Conservation (phyloP, 1,140 invertebrate species). For the Drosophila athabasca region DNA sequence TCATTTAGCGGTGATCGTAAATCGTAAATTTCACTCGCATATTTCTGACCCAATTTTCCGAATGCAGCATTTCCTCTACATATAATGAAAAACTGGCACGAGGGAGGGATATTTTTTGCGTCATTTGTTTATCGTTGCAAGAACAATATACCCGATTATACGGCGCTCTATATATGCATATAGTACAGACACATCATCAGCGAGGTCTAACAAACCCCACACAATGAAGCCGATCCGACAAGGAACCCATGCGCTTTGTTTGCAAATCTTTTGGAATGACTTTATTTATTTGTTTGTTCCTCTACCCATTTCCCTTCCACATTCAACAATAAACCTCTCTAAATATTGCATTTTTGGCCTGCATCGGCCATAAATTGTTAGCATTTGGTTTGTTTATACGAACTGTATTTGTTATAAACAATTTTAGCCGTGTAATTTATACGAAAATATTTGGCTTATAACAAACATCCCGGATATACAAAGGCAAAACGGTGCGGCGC, state of each 20-base stretch:
- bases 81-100: conserved; percentile 44
- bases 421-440: conserved; percentile 20
- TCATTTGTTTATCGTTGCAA: conserved; percentile 61
- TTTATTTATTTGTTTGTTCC: conserved; percentile 32
- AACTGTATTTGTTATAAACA: conserved; percentile 47
- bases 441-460: conserved; percentile 16
- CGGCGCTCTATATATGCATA: conserved; percentile 33
- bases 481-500: conserved; percentile 16
- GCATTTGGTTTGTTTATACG: conserved; percentile 29
- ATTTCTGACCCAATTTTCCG: conserved; percentile 71
- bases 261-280: conserved; percentile 43
- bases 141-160: conserved; percentile 47
- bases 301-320: background rate
- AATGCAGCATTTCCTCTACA: conserved; percentile 46
- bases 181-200: conserved; percentile 1
- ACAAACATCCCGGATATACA: conserved; percentile 6
- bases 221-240: conserved; percentile 36
- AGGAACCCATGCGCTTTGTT: conserved; percentile 59
- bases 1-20: conserved; percentile 42
- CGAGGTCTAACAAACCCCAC: conserved; percentile 33
- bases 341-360: conserved; percentile 12
- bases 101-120: conserved; percentile 52
- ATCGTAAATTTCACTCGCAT: conserved; percentile 48
- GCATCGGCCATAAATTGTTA: conserved; percentile 27
- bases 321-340: background rate